These are phyloP conservation scores for Brachymystax lenok DNA, from an alignment of 2,797 vertebrate species.

Conservation along the genomic window DNA sequence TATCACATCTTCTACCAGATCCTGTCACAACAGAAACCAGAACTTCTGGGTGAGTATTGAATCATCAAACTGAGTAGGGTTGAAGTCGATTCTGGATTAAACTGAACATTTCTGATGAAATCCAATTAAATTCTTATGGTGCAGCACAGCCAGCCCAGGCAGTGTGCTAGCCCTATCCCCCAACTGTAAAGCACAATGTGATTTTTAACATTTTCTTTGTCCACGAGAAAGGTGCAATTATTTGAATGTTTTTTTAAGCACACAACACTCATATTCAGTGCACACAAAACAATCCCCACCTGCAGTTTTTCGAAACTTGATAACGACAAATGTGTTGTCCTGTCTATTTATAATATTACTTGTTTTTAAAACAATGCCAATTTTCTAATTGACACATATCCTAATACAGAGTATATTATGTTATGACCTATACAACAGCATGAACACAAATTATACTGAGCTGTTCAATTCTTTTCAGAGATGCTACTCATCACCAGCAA, in stretches of 20 bases:
- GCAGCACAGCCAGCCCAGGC: too few species aligned
- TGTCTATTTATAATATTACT: neutral
- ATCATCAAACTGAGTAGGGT: neutral
- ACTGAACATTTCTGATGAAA: neutral
- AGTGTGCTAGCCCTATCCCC: too few species aligned
- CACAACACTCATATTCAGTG: neutral
- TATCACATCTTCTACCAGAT: slow-evolving; percentile 91
- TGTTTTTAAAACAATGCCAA: neutral
- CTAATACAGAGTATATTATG: too few species aligned
- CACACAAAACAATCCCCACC: neutral
- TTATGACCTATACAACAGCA: too few species aligned
- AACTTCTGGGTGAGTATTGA: slow-evolving; percentile 80
- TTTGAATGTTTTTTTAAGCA: neutral
- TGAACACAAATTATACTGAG: neutral
- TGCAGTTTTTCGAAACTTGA: neutral
- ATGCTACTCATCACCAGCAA: slow-evolving; percentile 89
- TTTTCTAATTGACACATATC: too few species aligned
- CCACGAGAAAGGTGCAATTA: neutral
- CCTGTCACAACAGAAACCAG: slow-evolving; percentile 88
- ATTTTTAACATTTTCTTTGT: neutral
- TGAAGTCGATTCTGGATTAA: neutral
- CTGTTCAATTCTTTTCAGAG: slow-evolving; percentile 65
- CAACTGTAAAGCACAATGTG: too few species aligned
- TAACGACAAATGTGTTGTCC: neutral
- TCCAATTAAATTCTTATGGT: neutral